Percentiles rank a stretch among this genome's conserved stretches.
Conservation (phyloP, 2,797 vertebrate genomes). For the Hemitrygon akajei region DNA sequence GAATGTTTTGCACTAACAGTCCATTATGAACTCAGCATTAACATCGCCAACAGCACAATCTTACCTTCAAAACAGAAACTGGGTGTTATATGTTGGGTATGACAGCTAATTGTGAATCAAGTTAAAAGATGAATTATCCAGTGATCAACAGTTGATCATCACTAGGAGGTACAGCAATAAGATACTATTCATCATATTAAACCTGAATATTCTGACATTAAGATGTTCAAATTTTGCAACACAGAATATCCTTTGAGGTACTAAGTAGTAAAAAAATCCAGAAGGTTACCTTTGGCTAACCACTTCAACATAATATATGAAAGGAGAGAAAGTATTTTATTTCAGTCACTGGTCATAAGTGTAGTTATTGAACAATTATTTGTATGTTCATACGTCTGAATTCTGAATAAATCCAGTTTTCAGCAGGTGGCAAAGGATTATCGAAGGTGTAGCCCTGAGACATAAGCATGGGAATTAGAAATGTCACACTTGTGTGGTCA, state of each 20-base stretch:
- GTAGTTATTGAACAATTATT: not conserved
- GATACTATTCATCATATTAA: not conserved
- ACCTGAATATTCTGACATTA: not conserved
- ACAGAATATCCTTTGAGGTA: not conserved
- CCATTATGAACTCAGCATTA: slow-evolving; percentile 11
- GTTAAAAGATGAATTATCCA: not conserved
- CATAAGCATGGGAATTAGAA: not conserved
- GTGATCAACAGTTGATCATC: not conserved
- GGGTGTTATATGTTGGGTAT: not conserved
- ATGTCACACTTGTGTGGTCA: not conserved
- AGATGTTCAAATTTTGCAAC: not conserved
- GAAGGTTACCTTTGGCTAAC: not conserved
- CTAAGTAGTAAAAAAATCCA: not conserved
- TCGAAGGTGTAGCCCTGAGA: not conserved
- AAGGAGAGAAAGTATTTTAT: not conserved
- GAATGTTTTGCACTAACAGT: slow-evolving; percentile 1
- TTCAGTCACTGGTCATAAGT: not conserved
- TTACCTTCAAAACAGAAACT: not conserved
- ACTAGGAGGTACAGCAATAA: not conserved
- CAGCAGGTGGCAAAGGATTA: not conserved
- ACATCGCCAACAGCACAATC: not conserved
- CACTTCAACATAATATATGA: not conserved
- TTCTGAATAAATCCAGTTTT: not conserved
- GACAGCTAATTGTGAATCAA: not conserved
- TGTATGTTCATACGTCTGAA: too few relatives aligned